Evolutionary conservation across 37 sponge, comb jelly and placozoan species (phyloP), one percentile per base, ranked within the genome.

Genomic region (Cladorhizidae sp.): DNA sequence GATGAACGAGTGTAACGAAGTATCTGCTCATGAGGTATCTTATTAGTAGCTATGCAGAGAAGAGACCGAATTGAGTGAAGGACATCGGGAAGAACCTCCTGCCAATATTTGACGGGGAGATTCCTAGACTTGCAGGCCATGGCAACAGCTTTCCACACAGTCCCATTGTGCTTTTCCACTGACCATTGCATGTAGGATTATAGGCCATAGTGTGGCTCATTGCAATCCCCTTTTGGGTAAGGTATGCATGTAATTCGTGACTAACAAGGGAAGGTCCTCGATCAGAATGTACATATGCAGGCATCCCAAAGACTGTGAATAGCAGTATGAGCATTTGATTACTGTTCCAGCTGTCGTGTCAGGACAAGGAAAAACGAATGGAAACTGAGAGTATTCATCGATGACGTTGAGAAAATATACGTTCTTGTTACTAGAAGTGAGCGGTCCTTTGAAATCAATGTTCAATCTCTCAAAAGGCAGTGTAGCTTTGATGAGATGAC

Each of bases 371-470:
- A 43, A 42, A n/a, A 72, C 50, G 28, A 72, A 72, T 1, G 72
- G 72, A 40, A 72, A 72, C 28, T 38, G 35, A 31, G 28, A 26
- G 31, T 38, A 67, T 25, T 72, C 72, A 26, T 72, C 72, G 1
- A 72, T 42, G 2, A 72, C 36, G 12, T 40, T 72, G 14, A 72
- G 50, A 26, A 72, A 72, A 50, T 43, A 72, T 36, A 14, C n/a
- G 72, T 72, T 43, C 49, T 41, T 37, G 49, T 72, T 72, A 36
- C 42, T 72, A 43, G 72, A 42, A n/a, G 29, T 40, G 2, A 72
- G 49, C 7, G 72, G 72, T n/a, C 50, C 43, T 42, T 72, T 72
- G 72, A 72, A 72, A 72, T 72, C 72, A 26, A 72, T 41, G 25
- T 72, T 72, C 22, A 72, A 36, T 40, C 72, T 9, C 72, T 72